These are phyloP conservation scores for Percina caprodes DNA, from an alignment of 2,113 vertebrate species.

Conservation along the genomic window DNA sequence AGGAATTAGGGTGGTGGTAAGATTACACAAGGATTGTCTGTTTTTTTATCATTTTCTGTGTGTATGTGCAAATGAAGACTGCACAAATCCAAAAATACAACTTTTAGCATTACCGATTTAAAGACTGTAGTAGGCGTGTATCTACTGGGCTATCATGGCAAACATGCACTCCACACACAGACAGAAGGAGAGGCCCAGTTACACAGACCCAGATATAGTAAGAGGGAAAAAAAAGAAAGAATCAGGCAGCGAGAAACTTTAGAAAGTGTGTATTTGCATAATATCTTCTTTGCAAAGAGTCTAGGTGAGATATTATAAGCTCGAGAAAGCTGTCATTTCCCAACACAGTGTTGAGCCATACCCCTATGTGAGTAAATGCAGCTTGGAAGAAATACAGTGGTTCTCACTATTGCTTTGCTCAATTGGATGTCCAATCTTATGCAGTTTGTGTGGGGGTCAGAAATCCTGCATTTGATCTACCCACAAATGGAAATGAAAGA, in stretches of 20 bases:
- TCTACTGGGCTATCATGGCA: slow-evolving; percentile 12
- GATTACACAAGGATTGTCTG: slow-evolving; percentile 20
- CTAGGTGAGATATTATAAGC: slow-evolving; percentile 71
- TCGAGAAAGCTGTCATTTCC: slow-evolving; percentile 66
- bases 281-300: slow-evolving; percentile 74
- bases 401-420: slow-evolving; percentile 10
- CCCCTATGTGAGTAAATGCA: slow-evolving; percentile 42
- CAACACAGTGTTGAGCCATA: slow-evolving; percentile 53
- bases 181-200: slow-evolving; percentile 50
- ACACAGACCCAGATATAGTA: slow-evolving; percentile 52
- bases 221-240: slow-evolving; percentile 36
- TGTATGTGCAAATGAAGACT: slow-evolving; percentile 8
- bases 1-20: not conserved
- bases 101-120: slow-evolving; percentile 37
- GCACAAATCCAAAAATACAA: slow-evolving; percentile 20
- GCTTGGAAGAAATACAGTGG: slow-evolving; percentile 40
- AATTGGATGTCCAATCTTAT: slow-evolving; percentile 8
- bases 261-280: slow-evolving; percentile 76
- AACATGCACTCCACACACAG: slow-evolving; percentile 15
- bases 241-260: slow-evolving; percentile 60
- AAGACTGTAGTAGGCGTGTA: slow-evolving; percentile 30
- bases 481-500: slow-evolving; percentile 22
- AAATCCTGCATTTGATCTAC: slow-evolving; percentile 19
- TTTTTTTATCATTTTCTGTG: not conserved
- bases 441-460: slow-evolving; percentile 23